A percentile compares a stretch with the other conserved stretches of the same genome.
phyloP scores from a whole-genome alignment of 2,797 vertebrate species.

The Ibycter americanus region DNA sequence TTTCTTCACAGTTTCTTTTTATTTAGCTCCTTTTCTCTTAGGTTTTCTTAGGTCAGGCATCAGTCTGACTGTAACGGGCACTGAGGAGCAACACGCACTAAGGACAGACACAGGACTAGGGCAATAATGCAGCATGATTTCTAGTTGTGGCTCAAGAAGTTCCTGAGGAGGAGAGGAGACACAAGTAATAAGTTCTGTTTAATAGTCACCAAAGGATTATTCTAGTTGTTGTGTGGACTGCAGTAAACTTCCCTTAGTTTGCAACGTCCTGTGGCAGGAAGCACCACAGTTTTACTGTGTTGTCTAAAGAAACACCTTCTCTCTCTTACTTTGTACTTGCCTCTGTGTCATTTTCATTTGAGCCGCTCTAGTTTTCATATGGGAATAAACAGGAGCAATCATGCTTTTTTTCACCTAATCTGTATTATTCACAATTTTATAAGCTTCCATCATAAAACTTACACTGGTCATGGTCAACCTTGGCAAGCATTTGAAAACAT shows the following conservation, averaged over 20 bases:
- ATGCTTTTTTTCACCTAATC: neutral
- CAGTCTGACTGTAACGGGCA: neutral
- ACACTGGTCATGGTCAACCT: neutral
- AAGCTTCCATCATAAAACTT: neutral
- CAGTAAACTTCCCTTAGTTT: neutral
- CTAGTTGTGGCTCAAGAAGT: neutral
- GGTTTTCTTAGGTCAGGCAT: neutral
- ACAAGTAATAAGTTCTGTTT: neutral
- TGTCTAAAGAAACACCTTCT: neutral
- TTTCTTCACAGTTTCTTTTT: neutral
- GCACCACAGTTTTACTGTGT: neutral
- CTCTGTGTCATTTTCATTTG: neutral
- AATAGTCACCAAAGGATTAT: neutral
- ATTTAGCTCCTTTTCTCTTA: neutral
- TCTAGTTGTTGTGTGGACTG: neutral
- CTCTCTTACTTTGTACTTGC: neutral
- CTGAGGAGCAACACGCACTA: neutral
- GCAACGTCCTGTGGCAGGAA: accelerated
- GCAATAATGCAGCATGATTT: neutral
- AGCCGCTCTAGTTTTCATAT: neutral
- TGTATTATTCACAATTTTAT: neutral
- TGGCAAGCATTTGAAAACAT: neutral
- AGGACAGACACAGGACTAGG: neutral
- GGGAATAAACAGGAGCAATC: neutral
- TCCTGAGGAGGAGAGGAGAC: neutral